phyloP scores from a whole-genome alignment of 2,888 invertebrate species.

The Dasypolia templi region DNA sequence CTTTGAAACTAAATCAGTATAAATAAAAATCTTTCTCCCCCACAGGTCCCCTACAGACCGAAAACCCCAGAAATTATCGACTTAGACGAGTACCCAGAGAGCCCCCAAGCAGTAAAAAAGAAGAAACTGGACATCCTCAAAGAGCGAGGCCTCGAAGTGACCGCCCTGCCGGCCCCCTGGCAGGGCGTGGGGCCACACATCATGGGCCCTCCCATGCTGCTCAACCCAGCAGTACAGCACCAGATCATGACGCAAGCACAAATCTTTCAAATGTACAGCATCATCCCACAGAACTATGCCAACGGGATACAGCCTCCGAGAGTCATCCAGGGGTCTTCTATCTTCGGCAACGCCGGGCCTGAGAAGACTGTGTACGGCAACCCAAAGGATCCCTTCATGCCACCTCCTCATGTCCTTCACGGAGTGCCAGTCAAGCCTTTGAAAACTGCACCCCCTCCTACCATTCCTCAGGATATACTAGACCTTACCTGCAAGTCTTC shows the following conservation, averaged over 20 bases:
- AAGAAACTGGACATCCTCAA: conserved; percentile 94
- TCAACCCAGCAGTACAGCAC: conserved; percentile 85
- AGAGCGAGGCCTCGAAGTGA: conserved; percentile 94
- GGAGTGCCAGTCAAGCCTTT: conserved; percentile 82
- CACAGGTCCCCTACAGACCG: conserved; percentile 90
- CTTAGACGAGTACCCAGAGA: conserved; percentile 90
- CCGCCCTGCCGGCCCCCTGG: conserved; percentile 90
- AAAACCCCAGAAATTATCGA: conserved; percentile 92
- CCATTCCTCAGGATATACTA: conserved; percentile 90
- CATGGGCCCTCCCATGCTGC: conserved; percentile 71
- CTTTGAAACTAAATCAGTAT: not conserved
- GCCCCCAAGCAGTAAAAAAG: conserved; percentile 89
- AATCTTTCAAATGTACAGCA: conserved; percentile 84
- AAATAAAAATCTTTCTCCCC: not conserved
- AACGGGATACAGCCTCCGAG: conserved; percentile 86
- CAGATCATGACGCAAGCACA: conserved; percentile 88
- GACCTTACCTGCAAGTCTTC: conserved; percentile 91
- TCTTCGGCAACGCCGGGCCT: conserved; percentile 90
- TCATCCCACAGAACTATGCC: conserved; percentile 78
- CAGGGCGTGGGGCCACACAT: conserved; percentile 66
- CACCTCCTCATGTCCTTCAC: conserved; percentile 88
- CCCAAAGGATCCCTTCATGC: conserved; percentile 92
- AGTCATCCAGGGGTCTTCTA: conserved; percentile 92
- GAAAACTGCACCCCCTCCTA: conserved; percentile 68
- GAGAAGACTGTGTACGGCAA: conserved; percentile 93